phyloP scores from a whole-genome alignment of 2,888 invertebrate species.

The Calliphora vomitoria region DNA sequence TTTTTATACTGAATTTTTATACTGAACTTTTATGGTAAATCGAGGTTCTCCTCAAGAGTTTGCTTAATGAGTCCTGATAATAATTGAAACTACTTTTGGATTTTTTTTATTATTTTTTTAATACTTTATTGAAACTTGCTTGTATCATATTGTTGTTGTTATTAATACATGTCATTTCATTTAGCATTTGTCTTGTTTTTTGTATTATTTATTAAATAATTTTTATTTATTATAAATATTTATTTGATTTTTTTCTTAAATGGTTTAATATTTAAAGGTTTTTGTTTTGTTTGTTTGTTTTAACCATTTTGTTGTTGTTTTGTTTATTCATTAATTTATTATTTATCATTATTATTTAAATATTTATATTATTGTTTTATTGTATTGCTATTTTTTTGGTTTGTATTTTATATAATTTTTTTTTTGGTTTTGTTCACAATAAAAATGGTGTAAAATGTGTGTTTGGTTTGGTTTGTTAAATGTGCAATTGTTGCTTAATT shows the following conservation, averaged over 20 bases:
- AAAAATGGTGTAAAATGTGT: conserved; percentile 69
- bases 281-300: conserved; percentile 27
- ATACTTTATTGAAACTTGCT: conserved; percentile 69
- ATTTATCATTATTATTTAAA: conserved; percentile 56
- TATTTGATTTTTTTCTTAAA: conserved; percentile 59
- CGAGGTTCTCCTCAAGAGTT: too few relatives aligned
- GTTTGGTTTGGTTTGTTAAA: conserved; percentile 42
- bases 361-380: conserved; percentile 68
- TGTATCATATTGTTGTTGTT: conserved; percentile 53
- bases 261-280: conserved; percentile 10
- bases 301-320: conserved; percentile 48
- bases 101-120: conserved; percentile 60
- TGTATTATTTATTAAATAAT: conserved; percentile 56
- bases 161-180: conserved; percentile 58
- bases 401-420: conserved; percentile 38
- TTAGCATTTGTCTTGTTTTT: conserved; percentile 38
- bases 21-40: too few relatives aligned
- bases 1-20: too few relatives aligned
- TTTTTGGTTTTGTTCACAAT: conserved; percentile 61
- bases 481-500: conserved; percentile 66
- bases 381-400: conserved; percentile 70
- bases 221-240: conserved; percentile 62
- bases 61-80: not conserved
- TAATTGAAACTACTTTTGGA: not conserved
- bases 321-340: conserved; percentile 50